Evolutionary conservation across 2,113 vertebrate species (phyloP).

Genomic region (Periophthalmus modestus): DNA sequence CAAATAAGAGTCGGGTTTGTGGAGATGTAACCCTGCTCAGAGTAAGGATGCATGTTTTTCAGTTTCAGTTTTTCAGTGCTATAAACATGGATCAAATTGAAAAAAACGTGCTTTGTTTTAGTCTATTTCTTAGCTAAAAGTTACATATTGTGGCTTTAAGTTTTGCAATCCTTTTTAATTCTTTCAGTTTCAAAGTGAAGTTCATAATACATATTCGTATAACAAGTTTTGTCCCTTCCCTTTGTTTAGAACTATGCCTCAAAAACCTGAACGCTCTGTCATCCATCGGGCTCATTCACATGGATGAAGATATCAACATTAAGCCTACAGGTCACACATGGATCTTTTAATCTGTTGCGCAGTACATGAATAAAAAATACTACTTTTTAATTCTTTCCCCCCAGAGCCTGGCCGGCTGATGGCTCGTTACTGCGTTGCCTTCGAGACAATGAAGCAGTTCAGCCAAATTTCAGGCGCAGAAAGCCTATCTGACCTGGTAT

Average conservation of each 20-base stretch:
- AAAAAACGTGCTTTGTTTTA: no score
- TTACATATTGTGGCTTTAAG: no score
- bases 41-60: no score
- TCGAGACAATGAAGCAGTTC: constrained; percentile 93
- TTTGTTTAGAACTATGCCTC: constrained; percentile 87
- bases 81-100: no score
- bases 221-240: neutral
- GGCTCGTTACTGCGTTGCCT: constrained; percentile 93
- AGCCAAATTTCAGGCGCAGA: constrained; percentile 84
- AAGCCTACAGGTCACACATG: constrained; percentile 86
- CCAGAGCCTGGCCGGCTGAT: constrained; percentile 91
- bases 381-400: constrained; percentile 22
- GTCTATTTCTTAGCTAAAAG: no score
- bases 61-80: no score
- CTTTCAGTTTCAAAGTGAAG: neutral
- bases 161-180: no score
- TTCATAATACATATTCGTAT: neutral
- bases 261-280: constrained; percentile 93
- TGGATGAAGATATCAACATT: constrained; percentile 92
- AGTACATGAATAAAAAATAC: neutral
- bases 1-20: no score
- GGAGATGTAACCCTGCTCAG: no score
- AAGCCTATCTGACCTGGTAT: constrained; percentile 89
- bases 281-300: constrained; percentile 86
- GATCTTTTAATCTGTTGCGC: neutral